phyloP scores from a whole-genome alignment of 2,113 vertebrate genomes.

The Phodopus roborovskii region DNA sequence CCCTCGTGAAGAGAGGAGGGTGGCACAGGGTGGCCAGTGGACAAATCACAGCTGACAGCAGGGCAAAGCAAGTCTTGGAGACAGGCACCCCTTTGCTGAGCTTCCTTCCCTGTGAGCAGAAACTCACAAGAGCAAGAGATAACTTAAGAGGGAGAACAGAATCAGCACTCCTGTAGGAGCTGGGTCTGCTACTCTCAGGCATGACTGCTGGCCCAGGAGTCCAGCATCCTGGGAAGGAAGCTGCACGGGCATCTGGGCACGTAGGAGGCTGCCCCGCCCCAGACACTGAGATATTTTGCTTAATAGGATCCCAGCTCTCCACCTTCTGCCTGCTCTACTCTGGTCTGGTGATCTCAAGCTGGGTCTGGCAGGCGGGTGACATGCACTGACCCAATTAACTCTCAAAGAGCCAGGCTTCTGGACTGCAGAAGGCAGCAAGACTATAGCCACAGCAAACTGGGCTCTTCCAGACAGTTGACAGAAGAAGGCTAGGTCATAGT shows the following conservation, averaged over 20 bases:
- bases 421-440: not conserved
- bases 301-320: conserved; percentile 60
- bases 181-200: not conserved
- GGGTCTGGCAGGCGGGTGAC: not conserved
- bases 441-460: not conserved
- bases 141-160: too few relatives aligned
- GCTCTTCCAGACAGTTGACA: not conserved
- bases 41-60: not conserved
- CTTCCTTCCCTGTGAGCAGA: not conserved
- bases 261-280: not conserved
- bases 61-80: not conserved
- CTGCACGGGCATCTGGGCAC: not conserved
- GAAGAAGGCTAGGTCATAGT: not conserved
- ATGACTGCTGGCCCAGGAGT: not conserved
- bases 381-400: conserved; percentile 56
- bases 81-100: fast-evolving
- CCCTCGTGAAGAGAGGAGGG: not conserved
- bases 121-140: fast-evolving
- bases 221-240: not conserved
- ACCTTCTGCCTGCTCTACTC: not conserved
- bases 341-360: conserved; percentile 20
- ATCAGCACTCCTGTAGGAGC: not conserved
- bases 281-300: conserved; percentile 45
- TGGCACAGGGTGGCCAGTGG: not conserved
- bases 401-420: not conserved